Evolutionary conservation across 2,113 vertebrate genomes (phyloP).

Genomic region (Pyrgilauda ruficollis): DNA sequence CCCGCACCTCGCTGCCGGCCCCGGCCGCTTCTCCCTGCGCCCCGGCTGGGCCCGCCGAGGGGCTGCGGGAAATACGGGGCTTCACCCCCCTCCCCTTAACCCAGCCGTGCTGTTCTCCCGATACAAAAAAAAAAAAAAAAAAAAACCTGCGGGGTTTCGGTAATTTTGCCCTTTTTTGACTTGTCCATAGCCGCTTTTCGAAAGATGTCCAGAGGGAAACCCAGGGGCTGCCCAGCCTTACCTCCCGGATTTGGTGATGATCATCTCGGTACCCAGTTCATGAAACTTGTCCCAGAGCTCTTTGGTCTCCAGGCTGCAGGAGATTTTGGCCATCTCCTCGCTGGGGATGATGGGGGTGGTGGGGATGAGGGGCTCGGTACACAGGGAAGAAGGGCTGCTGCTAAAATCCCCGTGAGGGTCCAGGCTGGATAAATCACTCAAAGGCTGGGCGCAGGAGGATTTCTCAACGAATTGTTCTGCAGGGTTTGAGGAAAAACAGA

Average conservation of each 20-base stretch:
- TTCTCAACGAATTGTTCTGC: constrained; percentile 97
- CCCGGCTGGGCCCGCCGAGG: neutral
- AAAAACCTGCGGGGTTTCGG: accelerated
- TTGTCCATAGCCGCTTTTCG: too few relatives aligned
- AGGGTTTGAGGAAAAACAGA: neutral
- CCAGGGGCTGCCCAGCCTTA: constrained; percentile 22
- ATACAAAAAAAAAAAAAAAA: neutral
- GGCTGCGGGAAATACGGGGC: neutral
- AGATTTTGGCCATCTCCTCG: constrained; percentile 97
- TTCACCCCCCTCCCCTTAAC: neutral
- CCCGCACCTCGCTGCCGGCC: neutral
- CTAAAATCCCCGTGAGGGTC: constrained; percentile 84
- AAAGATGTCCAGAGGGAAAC: accelerated
- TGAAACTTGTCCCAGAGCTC: constrained; percentile 99
- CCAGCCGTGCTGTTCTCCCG: neutral
- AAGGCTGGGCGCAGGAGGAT: constrained; percentile 85
- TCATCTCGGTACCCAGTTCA: constrained; percentile 98
- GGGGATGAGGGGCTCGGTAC: constrained; percentile 95
- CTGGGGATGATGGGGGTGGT: constrained; percentile 89
- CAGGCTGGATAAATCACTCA: constrained; percentile 84
- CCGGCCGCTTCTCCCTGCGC: neutral
- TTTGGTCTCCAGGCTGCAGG: constrained; percentile 96
- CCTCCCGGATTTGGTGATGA: constrained; percentile 99
- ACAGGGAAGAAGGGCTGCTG: constrained; percentile 77
- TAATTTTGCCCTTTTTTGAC: accelerated